These are phyloP conservation scores for Eupithecia inturbata DNA, from an alignment of 2,888 invertebrate species.

Conservation along the genomic window DNA sequence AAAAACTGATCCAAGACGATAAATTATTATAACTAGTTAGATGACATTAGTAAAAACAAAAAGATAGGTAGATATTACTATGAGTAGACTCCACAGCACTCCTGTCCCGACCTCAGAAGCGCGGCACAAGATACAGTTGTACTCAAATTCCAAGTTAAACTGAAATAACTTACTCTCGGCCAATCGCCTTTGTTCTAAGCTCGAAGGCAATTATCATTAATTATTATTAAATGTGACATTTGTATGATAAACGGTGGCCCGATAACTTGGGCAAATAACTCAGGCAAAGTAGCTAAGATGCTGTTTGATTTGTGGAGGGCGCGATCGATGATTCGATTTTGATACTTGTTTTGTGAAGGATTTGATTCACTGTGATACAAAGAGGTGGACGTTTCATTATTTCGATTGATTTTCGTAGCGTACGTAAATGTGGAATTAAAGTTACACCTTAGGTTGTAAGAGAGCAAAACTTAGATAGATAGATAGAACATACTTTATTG, in stretches of 20 bases:
- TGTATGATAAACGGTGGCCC: constrained; percentile 78
- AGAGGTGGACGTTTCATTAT: neutral
- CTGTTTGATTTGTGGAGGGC: constrained; percentile 63
- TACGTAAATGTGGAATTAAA: neutral
- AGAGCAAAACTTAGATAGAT: no score
- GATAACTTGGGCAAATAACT: constrained; percentile 83
- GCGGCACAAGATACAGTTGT: constrained; percentile 80
- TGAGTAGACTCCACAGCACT: constrained; percentile 49
- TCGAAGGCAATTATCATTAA: constrained; percentile 83
- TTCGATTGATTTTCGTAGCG: neutral
- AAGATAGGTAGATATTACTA: neutral
- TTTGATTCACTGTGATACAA: constrained; percentile 1
- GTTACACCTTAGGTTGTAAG: no score
- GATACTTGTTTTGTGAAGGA: constrained; percentile 28
- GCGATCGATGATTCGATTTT: constrained; percentile 46
- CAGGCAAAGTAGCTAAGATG: constrained; percentile 60
- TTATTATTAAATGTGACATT: constrained; percentile 84
- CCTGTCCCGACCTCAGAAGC: constrained; percentile 52
- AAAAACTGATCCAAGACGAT: no score
- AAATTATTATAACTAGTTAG: no score
- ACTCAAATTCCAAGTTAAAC: constrained; percentile 83
- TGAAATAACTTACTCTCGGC: constrained; percentile 82
- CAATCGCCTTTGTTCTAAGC: constrained; percentile 83
- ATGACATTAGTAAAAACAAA: neutral
- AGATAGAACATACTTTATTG: no score